These are phyloP conservation scores for Uloborus plumipes DNA, from an alignment of 2,888 invertebrate genomes.

Conservation along the genomic window DNA sequence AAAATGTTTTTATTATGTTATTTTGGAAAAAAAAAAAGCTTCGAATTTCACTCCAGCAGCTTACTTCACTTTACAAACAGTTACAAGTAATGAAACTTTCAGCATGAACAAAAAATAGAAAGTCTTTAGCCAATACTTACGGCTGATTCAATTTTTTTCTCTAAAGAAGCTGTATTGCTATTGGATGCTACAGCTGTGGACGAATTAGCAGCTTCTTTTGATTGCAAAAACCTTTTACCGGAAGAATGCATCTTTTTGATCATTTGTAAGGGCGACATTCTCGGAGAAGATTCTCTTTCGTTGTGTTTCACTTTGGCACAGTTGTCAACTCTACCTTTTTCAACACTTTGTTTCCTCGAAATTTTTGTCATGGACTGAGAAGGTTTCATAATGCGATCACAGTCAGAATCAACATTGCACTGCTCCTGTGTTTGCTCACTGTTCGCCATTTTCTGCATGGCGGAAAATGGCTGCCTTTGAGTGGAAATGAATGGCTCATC, in stretches of 20 bases:
- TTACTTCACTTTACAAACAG: no score
- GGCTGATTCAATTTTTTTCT: conserved; percentile 8
- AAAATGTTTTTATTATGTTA: no score
- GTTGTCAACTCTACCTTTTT: neutral
- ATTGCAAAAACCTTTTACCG: conserved; percentile 18
- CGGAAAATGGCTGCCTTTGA: neutral
- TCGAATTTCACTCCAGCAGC: no score
- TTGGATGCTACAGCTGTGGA: conserved; percentile 21
- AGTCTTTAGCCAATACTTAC: conserved; percentile 35
- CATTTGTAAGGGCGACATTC: conserved; percentile 47
- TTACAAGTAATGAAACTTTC: no score
- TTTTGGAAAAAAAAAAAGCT: no score
- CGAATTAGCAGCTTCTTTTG: conserved; percentile 24
- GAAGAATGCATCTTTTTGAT: conserved; percentile 45
- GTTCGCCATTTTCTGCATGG: neutral
- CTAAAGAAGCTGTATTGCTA: conserved; percentile 18
- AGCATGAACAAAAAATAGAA: no score
- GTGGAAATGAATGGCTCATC: conserved; percentile 54
- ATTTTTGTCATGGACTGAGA: neutral
- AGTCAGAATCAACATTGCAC: neutral
- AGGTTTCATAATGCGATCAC: neutral
- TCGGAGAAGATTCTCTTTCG: conserved; percentile 18
- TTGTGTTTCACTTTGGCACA: neutral
- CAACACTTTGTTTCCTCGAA: neutral
- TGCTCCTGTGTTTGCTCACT: neutral